Evolutionary conservation across 2,113 vertebrate species (phyloP).

Genomic region (Solea solea): DNA sequence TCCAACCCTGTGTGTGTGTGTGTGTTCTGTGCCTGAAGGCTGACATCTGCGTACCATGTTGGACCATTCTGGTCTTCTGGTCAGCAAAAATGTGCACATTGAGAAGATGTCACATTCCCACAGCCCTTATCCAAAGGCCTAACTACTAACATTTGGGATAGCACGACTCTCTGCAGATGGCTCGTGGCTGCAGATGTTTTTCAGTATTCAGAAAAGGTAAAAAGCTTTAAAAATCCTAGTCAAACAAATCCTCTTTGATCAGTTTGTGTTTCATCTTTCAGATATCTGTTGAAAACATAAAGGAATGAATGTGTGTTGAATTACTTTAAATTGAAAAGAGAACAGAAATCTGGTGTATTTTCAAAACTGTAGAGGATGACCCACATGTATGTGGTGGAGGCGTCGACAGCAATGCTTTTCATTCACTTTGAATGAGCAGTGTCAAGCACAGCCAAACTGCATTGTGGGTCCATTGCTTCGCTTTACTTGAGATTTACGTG

Average conservation of each 20-base stretch:
- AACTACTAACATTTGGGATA: conserved; percentile 48
- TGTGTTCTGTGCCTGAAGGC: conserved; percentile 55
- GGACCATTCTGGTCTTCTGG: conserved; percentile 64
- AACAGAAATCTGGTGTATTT: conserved; percentile 22
- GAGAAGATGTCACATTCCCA: conserved; percentile 72
- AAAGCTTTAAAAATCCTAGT: conserved; percentile 1
- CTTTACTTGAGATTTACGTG: too few species aligned
- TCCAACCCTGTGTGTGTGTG: conserved; percentile 19
- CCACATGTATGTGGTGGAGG: too few species aligned
- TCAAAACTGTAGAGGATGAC: not conserved
- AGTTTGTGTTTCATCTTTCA: not conserved
- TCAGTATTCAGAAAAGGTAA: conserved; percentile 19
- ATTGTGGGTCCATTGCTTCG: too few species aligned
- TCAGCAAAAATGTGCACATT: conserved; percentile 69
- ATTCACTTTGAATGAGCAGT: too few species aligned
- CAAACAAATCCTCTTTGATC: conserved; percentile 3
- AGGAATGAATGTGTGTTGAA: too few species aligned
- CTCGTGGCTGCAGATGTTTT: conserved; percentile 28
- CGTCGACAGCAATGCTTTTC: too few species aligned
- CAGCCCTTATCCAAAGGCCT: conserved; percentile 61
- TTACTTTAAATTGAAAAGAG: conserved; percentile 6
- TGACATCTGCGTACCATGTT: conserved; percentile 81
- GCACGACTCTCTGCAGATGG: conserved; percentile 28
- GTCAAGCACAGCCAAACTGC: too few species aligned
- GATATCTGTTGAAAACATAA: not conserved